These are phyloP conservation scores for Sciurus niger DNA, from an alignment of 2,113 vertebrate genomes.

Conservation along the genomic window DNA sequence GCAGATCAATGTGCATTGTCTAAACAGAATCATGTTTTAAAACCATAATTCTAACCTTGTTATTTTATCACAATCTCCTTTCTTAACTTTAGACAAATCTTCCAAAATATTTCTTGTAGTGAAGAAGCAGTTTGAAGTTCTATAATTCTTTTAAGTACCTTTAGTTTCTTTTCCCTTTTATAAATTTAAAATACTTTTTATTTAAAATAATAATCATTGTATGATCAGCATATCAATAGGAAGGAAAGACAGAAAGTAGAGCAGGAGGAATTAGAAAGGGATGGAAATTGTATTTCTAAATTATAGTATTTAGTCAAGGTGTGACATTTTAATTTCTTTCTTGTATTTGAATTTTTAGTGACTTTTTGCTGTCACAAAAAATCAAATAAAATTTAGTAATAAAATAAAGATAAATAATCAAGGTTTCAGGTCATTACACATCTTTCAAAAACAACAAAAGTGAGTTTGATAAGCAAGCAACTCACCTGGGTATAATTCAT, in stretches of 20 bases:
- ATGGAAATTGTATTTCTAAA: background rate
- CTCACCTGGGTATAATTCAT: background rate
- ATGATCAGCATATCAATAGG: background rate
- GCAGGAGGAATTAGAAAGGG: background rate
- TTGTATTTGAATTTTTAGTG: slow-evolving; percentile 45
- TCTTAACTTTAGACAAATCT: slow-evolving; percentile 16
- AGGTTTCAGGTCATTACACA: background rate
- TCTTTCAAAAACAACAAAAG: background rate
- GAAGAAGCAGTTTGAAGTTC: slow-evolving; percentile 47
- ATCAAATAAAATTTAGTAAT: background rate
- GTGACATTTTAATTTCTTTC: background rate
- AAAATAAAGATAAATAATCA: background rate
- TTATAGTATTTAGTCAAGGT: background rate
- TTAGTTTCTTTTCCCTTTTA: slow-evolving; percentile 42
- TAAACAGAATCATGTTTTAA: background rate
- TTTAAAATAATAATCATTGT: background rate
- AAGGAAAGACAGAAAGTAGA: background rate
- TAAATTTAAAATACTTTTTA: slow-evolving; percentile 49
- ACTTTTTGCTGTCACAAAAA: background rate
- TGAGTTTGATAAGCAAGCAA: background rate
- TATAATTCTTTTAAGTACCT: slow-evolving; percentile 30
- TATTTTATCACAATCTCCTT: background rate
- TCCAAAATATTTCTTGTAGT: background rate
- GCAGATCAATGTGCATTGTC: background rate
- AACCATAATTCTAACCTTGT: background rate